phyloP scores from a whole-genome alignment of 2,797 vertebrate species.

The Sebastiscus tertius region DNA sequence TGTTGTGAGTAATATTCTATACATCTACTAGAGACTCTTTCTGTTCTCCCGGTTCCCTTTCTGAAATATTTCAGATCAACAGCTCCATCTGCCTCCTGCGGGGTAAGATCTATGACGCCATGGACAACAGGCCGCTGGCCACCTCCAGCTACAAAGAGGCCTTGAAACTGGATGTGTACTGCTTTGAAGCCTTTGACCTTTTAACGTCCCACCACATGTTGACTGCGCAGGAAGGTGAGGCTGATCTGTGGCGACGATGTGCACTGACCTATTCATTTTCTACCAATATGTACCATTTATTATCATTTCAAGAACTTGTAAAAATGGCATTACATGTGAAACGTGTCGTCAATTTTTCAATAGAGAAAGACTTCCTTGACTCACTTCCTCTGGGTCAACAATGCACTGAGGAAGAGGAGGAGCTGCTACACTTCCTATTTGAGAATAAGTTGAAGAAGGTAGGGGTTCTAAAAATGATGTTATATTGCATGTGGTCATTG shows the following conservation, averaged over 20 bases:
- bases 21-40: background rate
- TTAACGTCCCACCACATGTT: conserved; percentile 98
- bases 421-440: conserved; percentile 95
- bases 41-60: background rate
- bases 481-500: background rate
- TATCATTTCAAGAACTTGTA: background rate
- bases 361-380: conserved; percentile 86
- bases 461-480: conserved; percentile 13
- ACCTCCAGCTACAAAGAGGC: conserved; percentile 99
- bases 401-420: conserved; percentile 92
- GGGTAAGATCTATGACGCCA: conserved; percentile 97
- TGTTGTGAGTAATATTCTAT: background rate
- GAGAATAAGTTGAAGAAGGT: conserved; percentile 99
- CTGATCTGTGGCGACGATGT: background rate
- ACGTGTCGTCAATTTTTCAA: background rate
- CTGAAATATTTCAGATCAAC: conserved; percentile 86
- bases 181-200: conserved; percentile 99
- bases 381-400: conserved; percentile 88
- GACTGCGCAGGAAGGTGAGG: conserved; percentile 96
- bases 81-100: conserved; percentile 97
- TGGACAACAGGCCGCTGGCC: conserved; percentile 94
- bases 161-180: conserved; percentile 97
- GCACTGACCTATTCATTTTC: background rate
- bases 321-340: background rate
- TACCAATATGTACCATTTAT: background rate